A percentile compares a stretch with the other conserved stretches of the same genome.
These are phyloP conservation scores for Dolichallabes microphthalmus DNA, from an alignment of 2,113 vertebrate species.

Conservation along the genomic window DNA sequence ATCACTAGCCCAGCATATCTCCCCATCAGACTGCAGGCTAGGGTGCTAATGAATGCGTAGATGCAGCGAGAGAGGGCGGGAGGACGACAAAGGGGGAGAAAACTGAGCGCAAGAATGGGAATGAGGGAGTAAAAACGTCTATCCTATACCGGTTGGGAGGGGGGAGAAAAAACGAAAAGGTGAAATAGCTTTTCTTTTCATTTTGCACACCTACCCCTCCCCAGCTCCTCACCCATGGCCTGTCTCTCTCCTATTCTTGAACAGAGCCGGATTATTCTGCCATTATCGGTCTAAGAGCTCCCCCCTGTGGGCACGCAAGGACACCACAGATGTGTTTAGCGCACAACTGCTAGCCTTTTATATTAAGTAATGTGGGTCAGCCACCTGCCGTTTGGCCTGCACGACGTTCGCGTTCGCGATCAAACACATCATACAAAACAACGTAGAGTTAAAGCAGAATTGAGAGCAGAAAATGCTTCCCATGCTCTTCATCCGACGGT, in stretches of 20 bases:
- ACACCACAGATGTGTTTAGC: slow-evolving; percentile 69
- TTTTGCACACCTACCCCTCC: slow-evolving; percentile 74
- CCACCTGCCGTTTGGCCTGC: slow-evolving; percentile 61
- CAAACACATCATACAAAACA: slow-evolving; percentile 42
- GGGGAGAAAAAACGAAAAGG: slow-evolving; percentile 68
- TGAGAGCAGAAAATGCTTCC: not conserved
- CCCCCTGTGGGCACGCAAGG: slow-evolving; percentile 82
- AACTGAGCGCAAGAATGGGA: slow-evolving; percentile 45
- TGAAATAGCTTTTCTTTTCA: slow-evolving; percentile 84
- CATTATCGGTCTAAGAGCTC: slow-evolving; percentile 88
- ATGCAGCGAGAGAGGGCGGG: slow-evolving; percentile 43
- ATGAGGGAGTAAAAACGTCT: slow-evolving; percentile 65
- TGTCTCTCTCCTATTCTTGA: slow-evolving; percentile 34
- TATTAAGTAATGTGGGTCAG: slow-evolving; percentile 64
- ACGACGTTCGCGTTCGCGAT: slow-evolving; percentile 55
- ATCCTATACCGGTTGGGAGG: slow-evolving; percentile 61
- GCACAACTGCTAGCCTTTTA: slow-evolving; percentile 55
- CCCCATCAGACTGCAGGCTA: slow-evolving; percentile 64
- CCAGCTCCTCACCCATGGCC: slow-evolving; percentile 43
- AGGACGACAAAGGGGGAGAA: slow-evolving; percentile 36
- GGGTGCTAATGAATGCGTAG: slow-evolving; percentile 53
- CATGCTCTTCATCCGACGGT: not conserved
- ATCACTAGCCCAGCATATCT: slow-evolving; percentile 50
- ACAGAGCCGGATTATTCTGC: not conserved
- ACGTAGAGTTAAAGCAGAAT: slow-evolving; percentile 37